Conservation (phyloP, 2,113 vertebrate species). For the Psophia crepitans region DNA sequence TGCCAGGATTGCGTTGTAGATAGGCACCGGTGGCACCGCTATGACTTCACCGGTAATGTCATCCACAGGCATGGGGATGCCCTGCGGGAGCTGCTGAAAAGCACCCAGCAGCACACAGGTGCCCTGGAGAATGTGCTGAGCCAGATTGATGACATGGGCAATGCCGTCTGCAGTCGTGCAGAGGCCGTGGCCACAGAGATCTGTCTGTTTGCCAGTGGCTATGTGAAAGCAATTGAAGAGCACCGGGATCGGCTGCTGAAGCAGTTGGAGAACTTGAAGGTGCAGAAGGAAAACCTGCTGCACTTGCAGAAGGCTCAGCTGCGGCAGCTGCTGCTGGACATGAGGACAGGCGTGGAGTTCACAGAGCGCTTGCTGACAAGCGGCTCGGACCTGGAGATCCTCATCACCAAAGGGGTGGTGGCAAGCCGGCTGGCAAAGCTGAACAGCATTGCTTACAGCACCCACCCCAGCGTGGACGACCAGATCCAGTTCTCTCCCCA, state of each 20-base stretch:
- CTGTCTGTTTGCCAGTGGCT: conserved; percentile 75
- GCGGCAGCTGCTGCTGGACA: conserved; percentile 85
- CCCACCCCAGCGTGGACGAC: conserved; percentile 35
- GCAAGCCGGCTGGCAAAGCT: conserved; percentile 78
- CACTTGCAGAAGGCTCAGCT: conserved; percentile 86
- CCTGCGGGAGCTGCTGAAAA: conserved; percentile 77
- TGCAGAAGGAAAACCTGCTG: conserved; percentile 82
- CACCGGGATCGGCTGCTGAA: conserved; percentile 82
- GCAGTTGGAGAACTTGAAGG: conserved; percentile 80
- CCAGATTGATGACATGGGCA: conserved; percentile 69
- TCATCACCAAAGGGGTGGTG: conserved; percentile 82
- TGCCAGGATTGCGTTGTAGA: conserved; percentile 81
- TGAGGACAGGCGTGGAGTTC: conserved; percentile 80
- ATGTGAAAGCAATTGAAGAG: conserved; percentile 79
- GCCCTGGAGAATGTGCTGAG: conserved; percentile 74
- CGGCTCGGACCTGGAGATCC: conserved; percentile 85
- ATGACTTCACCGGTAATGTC: conserved; percentile 67
- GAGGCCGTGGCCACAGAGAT: conserved; percentile 77
- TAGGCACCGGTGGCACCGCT: conserved; percentile 83
- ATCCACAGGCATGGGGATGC: conserved; percentile 78
- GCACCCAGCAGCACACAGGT: conserved; percentile 74
- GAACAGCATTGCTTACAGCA: conserved; percentile 62
- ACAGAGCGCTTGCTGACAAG: conserved; percentile 80
- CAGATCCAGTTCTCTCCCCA: conserved; percentile 79
- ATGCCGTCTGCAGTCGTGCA: conserved; percentile 45